Percentiles rank a stretch among this genome's conserved stretches.
These are phyloP conservation scores for Esox niger DNA, from an alignment of 2,113 vertebrate species.

Conservation along the genomic window DNA sequence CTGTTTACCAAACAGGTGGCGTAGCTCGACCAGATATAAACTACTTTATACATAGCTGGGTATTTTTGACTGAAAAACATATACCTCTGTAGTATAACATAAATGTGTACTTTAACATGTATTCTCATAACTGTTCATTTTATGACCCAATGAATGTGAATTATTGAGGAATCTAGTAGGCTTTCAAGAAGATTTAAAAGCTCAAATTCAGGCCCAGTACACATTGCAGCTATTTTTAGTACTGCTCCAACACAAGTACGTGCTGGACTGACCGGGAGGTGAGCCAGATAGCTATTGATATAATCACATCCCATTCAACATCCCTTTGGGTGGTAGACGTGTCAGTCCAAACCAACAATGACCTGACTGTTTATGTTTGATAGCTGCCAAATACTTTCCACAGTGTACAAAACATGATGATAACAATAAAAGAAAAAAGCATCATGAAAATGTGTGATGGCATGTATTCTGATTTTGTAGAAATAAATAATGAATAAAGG, in stretches of 20 bases:
- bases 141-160: neutral
- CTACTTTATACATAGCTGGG: neutral
- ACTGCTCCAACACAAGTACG: slow-evolving; percentile 15
- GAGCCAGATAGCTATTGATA: slow-evolving; percentile 47
- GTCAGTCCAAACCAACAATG: slow-evolving; percentile 17
- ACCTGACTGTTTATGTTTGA: slow-evolving; percentile 27
- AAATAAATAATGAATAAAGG: neutral
- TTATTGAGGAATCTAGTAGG: slow-evolving; percentile 6
- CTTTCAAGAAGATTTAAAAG: slow-evolving; percentile 6
- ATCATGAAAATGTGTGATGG: neutral
- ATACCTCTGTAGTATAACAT: too few relatives aligned
- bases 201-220: neutral
- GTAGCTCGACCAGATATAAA: slow-evolving; percentile 3
- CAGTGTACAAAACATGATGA: slow-evolving; percentile 22
- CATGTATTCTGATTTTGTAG: neutral
- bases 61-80: neutral
- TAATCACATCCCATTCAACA: slow-evolving; percentile 46
- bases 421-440: neutral
- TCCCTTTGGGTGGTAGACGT: slow-evolving; percentile 41
- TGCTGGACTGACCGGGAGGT: slow-evolving; percentile 36
- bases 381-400: slow-evolving; percentile 24
- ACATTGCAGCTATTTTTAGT: slow-evolving; percentile 44
- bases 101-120: neutral
- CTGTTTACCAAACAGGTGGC: slow-evolving; percentile 13
- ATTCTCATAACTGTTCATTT: neutral